Base-by-base conservation (phyloP, 1,140 invertebrate genomes). In the Colletes latitarsis region DNA sequence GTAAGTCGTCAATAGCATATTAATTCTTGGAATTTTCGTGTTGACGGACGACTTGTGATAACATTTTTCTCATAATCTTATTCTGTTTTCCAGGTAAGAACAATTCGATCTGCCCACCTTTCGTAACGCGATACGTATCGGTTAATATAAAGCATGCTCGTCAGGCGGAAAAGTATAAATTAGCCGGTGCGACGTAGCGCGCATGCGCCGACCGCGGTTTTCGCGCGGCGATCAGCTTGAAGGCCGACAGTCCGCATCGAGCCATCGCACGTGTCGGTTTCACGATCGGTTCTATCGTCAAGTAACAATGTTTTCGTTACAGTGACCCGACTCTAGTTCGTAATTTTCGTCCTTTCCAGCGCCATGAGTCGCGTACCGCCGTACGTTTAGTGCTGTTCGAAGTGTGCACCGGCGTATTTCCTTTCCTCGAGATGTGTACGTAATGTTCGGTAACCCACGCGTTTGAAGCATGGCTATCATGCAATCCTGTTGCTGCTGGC, bases 401-500 rank as follows among this genome's bases (percentile, higher is more conserved):
- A 30, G 52, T 55, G 12, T 14, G 49, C 3, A 10, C 14, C 5
- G n/a, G 6, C 9, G 9, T 21, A 12, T 17, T 10, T 62, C 57
- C 0, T 14, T 8, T 49, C 58, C 21, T 12, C n/a, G 46, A n/a
- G 6, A 30, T 53, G 9, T 64, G 39, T 5, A 15, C n/a, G 52
- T 68, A 49, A 58, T 58, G 60, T 57, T 19, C 21, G 14, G 62
- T 53, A 9, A 77, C 69, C 87, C 87, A 90, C 90, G 86, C 90
- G 67, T 73, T 69, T 79, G 58, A 83, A 88, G 91, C 84, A 97
- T 97, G 96, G 95, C 96, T 58, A 96, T 97, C 85, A 95, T 97
- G 88, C 95, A 96, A 83, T 96, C 96, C 60, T 97, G 96, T 91
- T 97, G 97, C 91, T 97, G 96, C 88, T 97, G 96, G 96, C 94